Percentiles rank a stretch among this genome's conserved stretches.
These are phyloP conservation scores for Pholis gunnellus DNA, from an alignment of 2,113 vertebrate species.

Conservation along the genomic window DNA sequence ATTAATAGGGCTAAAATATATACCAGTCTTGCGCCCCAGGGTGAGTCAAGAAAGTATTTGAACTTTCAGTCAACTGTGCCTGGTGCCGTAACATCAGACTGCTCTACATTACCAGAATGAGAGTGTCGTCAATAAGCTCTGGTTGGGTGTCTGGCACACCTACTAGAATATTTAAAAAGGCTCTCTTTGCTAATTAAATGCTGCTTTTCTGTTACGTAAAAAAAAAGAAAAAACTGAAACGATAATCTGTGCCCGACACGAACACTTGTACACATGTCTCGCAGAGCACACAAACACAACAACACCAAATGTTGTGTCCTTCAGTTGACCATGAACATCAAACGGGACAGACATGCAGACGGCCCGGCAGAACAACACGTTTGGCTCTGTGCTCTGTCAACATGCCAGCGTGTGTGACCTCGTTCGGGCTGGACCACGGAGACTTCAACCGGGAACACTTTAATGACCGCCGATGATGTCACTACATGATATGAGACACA, in stretches of 20 bases:
- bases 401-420: slow-evolving; percentile 64
- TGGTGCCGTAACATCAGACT: slow-evolving; percentile 57
- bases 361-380: slow-evolving; percentile 57
- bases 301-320: slow-evolving; percentile 39
- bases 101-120: slow-evolving; percentile 69
- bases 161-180: slow-evolving; percentile 82
- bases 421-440: slow-evolving; percentile 53
- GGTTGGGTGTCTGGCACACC: slow-evolving; percentile 73
- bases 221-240: slow-evolving; percentile 24
- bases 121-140: slow-evolving; percentile 67
- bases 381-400: slow-evolving; percentile 63
- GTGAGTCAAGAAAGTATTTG: slow-evolving; percentile 33
- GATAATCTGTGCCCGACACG: slow-evolving; percentile 12
- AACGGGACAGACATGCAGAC: slow-evolving; percentile 54
- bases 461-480: slow-evolving; percentile 57
- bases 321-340: slow-evolving; percentile 46
- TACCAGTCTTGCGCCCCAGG: neutral
- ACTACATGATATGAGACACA: slow-evolving; percentile 62
- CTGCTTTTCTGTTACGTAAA: slow-evolving; percentile 54
- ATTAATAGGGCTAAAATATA: slow-evolving; percentile 7
- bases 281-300: slow-evolving; percentile 40
- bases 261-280: slow-evolving; percentile 29
- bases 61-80: slow-evolving; percentile 45
- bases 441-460: slow-evolving; percentile 41
- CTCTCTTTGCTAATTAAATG: slow-evolving; percentile 78